Base-by-base conservation (phyloP, 2,888 invertebrate species). In the Tryphoninae sp. region DNA sequence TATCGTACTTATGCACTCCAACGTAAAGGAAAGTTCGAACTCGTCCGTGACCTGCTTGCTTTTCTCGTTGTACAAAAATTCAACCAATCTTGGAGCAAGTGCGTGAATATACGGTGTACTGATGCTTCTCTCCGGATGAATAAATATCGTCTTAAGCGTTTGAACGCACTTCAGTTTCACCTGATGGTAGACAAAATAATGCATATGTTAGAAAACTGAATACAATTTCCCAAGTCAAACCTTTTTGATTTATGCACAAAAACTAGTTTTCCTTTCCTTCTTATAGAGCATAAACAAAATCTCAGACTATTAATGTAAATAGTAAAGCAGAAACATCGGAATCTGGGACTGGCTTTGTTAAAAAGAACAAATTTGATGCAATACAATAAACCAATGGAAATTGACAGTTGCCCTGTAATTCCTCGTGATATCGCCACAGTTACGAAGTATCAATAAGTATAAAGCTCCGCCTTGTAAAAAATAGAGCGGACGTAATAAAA, bases 61-160 rank as follows among this genome's bases (percentile, higher is more conserved):
- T 68, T 93, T 92, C 71, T 95, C 95, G 8, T 94, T 93, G 89
- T 96, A 95, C 64, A 97, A 93, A 88, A 95, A 95, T 90, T 96
- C 96, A 49, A 97, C 95, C 73, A 97, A 93, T 86, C 96, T 93
- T 2, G 97, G 96, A 7, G 96, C 96, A 83, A 97, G 92, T 0
- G 96, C 95, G 87, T 96, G 96, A 86, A 98, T 97, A 88, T 96
- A 97, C 0, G 96, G 96, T 4, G 95, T 95, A 51, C 96, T 94
- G 33, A 97, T 94, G 80, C 93, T 93, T 67, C 94, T 93, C 86
- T 96, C 95, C 2, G 94, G 93, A 89, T 96, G 96, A 59, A 94
- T 93, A 90, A 97, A 97, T 78, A 98, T 94, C 0, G 96, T 95
- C 86, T 94, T 94, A 69, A 97, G 92, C 1, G 96, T 95, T 92